These are phyloP conservation scores for Marcusenius ussheri DNA, from an alignment of 2,113 vertebrate genomes.

Conservation along the genomic window DNA sequence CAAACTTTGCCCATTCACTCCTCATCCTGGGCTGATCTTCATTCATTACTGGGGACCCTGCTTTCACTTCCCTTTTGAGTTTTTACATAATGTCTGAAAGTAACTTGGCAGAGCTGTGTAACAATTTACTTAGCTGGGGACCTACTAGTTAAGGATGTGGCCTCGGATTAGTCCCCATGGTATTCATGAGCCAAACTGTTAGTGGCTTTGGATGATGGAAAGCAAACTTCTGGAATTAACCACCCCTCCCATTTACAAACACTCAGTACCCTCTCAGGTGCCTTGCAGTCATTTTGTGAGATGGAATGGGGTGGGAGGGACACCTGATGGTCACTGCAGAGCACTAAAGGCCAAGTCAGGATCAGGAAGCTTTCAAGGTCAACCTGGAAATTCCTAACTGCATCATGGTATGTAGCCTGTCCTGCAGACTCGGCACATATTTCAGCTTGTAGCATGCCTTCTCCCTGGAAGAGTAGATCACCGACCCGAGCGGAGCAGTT, in stretches of 20 bases:
- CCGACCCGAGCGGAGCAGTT: background rate
- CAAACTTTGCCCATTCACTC: background rate
- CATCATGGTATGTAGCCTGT: conserved; percentile 42
- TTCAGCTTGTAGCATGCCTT: conserved; percentile 52
- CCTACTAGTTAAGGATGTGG: background rate
- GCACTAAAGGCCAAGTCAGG: conserved; percentile 43
- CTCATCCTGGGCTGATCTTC: background rate
- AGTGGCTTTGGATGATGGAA: background rate
- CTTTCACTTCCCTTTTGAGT: conserved; percentile 5
- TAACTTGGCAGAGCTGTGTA: background rate
- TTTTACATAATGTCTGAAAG: background rate
- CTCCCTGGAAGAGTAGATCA: conserved; percentile 37
- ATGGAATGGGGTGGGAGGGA: background rate
- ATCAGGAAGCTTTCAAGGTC: conserved; percentile 41
- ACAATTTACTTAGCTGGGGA: background rate
- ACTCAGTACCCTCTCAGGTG: background rate
- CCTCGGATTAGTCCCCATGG: background rate
- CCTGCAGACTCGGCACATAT: conserved; percentile 45
- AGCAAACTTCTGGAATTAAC: background rate
- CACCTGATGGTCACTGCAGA: conserved; percentile 35
- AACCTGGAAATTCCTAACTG: conserved; percentile 28
- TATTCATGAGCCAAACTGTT: background rate
- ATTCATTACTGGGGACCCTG: background rate
- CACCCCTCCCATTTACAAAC: background rate
- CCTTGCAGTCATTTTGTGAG: background rate